These are phyloP conservation scores for Calidris pugnax DNA, from an alignment of 2,113 vertebrate species.

Conservation along the genomic window DNA sequence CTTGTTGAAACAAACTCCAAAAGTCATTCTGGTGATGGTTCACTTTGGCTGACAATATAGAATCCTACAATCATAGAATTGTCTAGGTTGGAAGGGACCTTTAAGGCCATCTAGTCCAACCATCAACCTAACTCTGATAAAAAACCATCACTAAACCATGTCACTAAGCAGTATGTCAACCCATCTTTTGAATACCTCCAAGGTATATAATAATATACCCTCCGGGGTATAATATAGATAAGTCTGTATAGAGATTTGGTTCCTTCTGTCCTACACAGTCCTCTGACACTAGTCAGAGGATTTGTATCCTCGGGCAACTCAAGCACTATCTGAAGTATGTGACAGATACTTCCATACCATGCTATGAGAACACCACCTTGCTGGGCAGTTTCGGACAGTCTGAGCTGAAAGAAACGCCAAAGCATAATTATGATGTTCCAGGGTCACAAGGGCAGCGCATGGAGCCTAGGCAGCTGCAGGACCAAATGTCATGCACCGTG, in stretches of 20 bases:
- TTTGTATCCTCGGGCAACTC: background rate
- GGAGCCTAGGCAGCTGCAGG: background rate
- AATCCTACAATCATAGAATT: too few relatives aligned
- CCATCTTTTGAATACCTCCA: too few relatives aligned
- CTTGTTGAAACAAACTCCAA: background rate
- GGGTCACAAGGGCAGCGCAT: background rate
- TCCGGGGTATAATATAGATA: background rate
- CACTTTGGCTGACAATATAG: background rate
- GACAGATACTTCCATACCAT: background rate
- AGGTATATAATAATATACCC: too few relatives aligned
- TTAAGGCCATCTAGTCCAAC: too few relatives aligned
- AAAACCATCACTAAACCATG: too few relatives aligned
- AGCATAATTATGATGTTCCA: background rate
- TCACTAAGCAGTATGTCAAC: too few relatives aligned
- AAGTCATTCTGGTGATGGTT: background rate
- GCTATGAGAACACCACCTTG: background rate
- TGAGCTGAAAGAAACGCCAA: background rate
- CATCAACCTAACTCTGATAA: too few relatives aligned
- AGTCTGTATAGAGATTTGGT: background rate
- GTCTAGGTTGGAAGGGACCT: too few relatives aligned
- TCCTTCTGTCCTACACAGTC: background rate
- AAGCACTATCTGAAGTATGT: background rate
- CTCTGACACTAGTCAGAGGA: background rate
- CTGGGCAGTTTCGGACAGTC: background rate
- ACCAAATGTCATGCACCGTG: background rate